Conservation (phyloP, 2,797 vertebrate genomes). For the Leptoclinus maculatus region DNA sequence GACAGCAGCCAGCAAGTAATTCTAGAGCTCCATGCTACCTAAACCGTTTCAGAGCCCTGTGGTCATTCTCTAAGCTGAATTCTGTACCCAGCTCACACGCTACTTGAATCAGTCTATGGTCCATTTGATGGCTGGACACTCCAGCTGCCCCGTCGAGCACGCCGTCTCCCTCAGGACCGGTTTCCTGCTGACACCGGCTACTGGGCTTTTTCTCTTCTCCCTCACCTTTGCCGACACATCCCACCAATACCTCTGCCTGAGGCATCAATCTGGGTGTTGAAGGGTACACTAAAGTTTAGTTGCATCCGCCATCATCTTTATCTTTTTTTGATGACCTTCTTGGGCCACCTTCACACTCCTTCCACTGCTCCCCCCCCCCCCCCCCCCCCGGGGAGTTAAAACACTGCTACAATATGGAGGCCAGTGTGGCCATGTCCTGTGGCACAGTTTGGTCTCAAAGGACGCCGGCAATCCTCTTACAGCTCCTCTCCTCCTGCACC, state of each 20-base stretch:
- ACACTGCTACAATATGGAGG: slow-evolving; percentile 36
- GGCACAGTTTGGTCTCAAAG: slow-evolving; percentile 37
- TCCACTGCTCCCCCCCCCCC: slow-evolving; percentile 26
- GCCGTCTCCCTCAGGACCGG: slow-evolving; percentile 54
- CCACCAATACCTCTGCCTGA: slow-evolving; percentile 53
- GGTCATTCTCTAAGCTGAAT: slow-evolving; percentile 61
- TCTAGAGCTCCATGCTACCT: slow-evolving; percentile 53
- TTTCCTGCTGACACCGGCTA: slow-evolving; percentile 61
- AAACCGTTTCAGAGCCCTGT: slow-evolving; percentile 51
- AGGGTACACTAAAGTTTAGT: slow-evolving; percentile 67
- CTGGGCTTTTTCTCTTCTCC: slow-evolving; percentile 53
- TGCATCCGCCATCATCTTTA: slow-evolving; percentile 64
- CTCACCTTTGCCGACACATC: slow-evolving; percentile 62
- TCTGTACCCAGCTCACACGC: slow-evolving; percentile 42
- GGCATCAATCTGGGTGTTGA: slow-evolving; percentile 60
- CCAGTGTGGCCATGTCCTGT: slow-evolving; percentile 31
- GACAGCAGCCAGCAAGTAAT: slow-evolving; percentile 63
- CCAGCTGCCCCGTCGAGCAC: slow-evolving; percentile 43
- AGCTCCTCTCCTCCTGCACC: slow-evolving; percentile 16
- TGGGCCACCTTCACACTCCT: slow-evolving; percentile 57
- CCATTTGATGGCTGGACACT: slow-evolving; percentile 65
- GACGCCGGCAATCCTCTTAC: slow-evolving; percentile 36
- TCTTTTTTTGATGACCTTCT: slow-evolving; percentile 62
- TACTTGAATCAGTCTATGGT: slow-evolving; percentile 54
- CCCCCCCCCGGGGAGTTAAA: slow-evolving; percentile 32